Percentiles rank a stretch among this genome's conserved stretches.
Conservation (phyloP, 2,113 vertebrate genomes). For the Chiloscyllium plagiosum region DNA sequence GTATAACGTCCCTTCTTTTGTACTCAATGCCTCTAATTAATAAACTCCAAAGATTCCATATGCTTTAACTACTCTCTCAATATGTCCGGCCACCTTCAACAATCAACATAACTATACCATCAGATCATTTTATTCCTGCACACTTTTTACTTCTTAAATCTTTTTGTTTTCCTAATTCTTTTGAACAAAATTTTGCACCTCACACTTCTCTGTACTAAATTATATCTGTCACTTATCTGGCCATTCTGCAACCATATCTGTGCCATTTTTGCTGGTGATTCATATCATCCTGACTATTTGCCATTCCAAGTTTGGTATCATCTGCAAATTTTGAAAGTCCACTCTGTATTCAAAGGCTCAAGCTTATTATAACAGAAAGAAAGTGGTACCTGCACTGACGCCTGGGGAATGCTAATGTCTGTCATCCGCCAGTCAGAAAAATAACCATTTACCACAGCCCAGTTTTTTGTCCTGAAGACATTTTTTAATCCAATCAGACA, state of each 20-base stretch:
- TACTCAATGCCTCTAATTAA: not conserved
- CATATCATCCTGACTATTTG: not conserved
- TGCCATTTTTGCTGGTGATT: not conserved
- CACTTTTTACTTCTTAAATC: not conserved
- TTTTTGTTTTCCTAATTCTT: not conserved
- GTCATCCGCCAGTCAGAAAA: not conserved
- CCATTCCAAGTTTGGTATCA: not conserved
- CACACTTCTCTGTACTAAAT: not conserved
- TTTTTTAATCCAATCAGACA: not conserved
- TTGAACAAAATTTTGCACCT: not conserved
- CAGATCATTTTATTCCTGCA: no score
- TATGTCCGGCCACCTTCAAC: not conserved
- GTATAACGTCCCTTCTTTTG: not conserved
- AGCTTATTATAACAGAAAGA: not conserved
- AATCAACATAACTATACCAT: no score
- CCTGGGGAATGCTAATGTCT: not conserved
- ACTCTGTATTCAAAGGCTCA: not conserved
- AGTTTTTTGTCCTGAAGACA: not conserved
- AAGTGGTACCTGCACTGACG: not conserved
- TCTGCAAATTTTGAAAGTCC: not conserved
- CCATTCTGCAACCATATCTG: not conserved
- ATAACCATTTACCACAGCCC: not conserved
- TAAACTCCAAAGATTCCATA: not conserved
- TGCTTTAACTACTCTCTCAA: not conserved
- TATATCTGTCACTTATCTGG: not conserved